These are phyloP conservation scores for Melanotaenia pygmaea DNA, from an alignment of 2,797 vertebrate species.

Conservation along the genomic window DNA sequence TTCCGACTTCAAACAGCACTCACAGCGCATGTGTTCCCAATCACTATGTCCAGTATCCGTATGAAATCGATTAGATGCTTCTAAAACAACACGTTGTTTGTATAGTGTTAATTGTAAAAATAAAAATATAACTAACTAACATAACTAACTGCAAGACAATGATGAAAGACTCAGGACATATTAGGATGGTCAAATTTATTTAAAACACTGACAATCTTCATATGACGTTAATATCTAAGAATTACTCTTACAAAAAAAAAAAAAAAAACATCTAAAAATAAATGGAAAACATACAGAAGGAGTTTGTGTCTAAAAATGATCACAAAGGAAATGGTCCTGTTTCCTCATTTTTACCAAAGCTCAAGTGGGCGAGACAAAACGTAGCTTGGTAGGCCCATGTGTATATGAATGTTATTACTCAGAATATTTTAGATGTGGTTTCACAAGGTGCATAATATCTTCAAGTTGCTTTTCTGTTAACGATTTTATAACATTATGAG, in stretches of 20 bases:
- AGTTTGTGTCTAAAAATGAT: background rate
- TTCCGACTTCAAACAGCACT: constrained; percentile 60
- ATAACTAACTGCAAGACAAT: background rate
- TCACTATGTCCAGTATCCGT: background rate
- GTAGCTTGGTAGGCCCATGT: background rate
- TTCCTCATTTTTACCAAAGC: background rate
- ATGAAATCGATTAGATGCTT: background rate
- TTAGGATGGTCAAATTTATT: background rate
- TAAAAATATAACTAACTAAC: background rate
- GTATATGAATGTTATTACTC: background rate
- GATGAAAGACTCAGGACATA: background rate
- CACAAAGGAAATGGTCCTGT: background rate
- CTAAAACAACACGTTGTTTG: background rate
- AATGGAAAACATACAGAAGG: background rate
- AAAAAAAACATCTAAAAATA: background rate
- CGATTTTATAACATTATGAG: background rate
- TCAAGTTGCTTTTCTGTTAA: background rate
- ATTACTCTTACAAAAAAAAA: background rate
- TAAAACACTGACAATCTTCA: too few relatives aligned
- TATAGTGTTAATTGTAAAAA: background rate
- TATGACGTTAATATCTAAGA: background rate
- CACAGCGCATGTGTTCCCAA: constrained; percentile 47
- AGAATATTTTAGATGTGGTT: background rate
- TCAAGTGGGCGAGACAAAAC: background rate
- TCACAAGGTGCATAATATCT: background rate